Evolutionary conservation across 2,888 invertebrate genomes (phyloP), one percentile per base, ranked within the genome.

Genomic region (Apantesis nais): DNA sequence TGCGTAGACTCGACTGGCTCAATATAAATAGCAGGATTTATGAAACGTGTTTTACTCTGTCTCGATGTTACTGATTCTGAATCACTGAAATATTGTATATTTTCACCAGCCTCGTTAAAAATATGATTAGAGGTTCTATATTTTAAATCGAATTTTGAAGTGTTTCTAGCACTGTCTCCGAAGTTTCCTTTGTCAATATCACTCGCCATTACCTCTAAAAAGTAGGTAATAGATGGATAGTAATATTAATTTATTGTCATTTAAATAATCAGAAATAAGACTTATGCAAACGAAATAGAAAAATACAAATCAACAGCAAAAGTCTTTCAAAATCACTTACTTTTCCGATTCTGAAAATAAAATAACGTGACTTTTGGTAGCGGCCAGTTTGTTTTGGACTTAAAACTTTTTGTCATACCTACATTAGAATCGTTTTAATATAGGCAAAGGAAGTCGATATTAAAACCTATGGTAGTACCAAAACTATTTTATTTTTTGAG

Each of bases 1-100:
- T 89, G 94, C 55, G 93, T 89, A 1, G 91, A 80, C 72, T 93
- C 91, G 0, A 95, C 88, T 0, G 93, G 91, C 83, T 96, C 96
- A 2, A 96, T 93, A 75, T 94, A 96, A 76, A 96, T 96, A 11
- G 96, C 96, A 0, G 96, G 95, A 84, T 96, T 96, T 67, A 96
- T 95, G 81, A 96, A 96, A 72, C 96, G 94, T 8, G 93, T 92
- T 81, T 90, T 94, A 82, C 92, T 93, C 68, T 92, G 91, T 64
- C 88, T 86, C 2, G 94, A 93, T 0, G 83, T 89, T 34, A 87
- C 69, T 0, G 94, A 94, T 75, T 95, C 95, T 0, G 93, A 92
- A 78, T 94, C 95, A 81, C 94, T 94, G 78, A 92, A 88, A 75
- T 90, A 93, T 71, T 92, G 91, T 39, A 93, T 81, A 72, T 94